Conservation (phyloP, 2,888 invertebrate species). For the Drosophila dives region DNA sequence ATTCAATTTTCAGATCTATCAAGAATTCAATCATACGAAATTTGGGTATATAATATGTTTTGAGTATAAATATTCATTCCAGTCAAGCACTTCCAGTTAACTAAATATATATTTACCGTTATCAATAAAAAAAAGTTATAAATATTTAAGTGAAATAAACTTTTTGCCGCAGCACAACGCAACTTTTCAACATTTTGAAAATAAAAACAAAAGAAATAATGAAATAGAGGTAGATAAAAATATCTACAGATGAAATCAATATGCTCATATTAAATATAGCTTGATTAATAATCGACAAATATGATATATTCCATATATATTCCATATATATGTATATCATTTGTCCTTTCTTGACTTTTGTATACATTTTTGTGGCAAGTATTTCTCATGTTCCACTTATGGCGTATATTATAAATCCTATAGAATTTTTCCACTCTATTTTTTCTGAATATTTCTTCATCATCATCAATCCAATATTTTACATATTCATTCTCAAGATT, state of each 20-base stretch:
- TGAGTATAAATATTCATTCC: not conserved
- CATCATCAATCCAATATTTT: not conserved
- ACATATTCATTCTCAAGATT: not conserved
- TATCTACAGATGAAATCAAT: not conserved
- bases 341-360: not conserved
- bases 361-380: not conserved
- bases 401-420: not conserved
- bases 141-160: not conserved
- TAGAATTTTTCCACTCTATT: not conserved
- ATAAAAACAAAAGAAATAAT: not conserved
- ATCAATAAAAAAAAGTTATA: not conserved
- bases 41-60: not conserved
- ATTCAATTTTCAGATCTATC: not conserved
- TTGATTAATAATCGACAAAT: not conserved
- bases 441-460: not conserved
- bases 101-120: not conserved
- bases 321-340: not conserved
- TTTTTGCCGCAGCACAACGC: too few relatives aligned
- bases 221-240: not conserved
- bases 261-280: not conserved
- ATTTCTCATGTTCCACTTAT: not conserved
- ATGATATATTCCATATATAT: not conserved
- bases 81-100: constrained; percentile 1
- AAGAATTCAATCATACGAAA: not conserved
- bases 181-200: not conserved